Evolutionary conservation across 1,140 invertebrate species (phyloP), one percentile per base, ranked within the genome.

Genomic region (Colletes gigas): DNA sequence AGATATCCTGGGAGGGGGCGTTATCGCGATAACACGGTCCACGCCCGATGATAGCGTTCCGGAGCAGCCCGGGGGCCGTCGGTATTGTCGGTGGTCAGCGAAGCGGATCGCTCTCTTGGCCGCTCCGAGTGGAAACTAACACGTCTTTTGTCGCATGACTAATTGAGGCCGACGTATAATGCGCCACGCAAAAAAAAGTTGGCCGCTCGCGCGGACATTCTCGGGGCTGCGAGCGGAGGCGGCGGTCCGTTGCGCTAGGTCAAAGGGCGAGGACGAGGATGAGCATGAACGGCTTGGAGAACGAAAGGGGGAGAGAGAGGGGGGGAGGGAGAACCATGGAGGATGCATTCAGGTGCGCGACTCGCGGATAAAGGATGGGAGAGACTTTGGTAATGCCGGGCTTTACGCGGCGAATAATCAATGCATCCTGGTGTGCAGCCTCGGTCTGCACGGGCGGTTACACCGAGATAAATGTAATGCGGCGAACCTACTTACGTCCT

Each of bases 121-220:
- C 44, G 50, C 57, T 52, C 44, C 52, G 68, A 72, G 73, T 63
- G 59, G 75, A 82, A 82, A 82, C 82, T 73, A 83, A 83, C 81
- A 30, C 87, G 81, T 85, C 87, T 88, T 88, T 88, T 88, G 86
- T 88, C 87, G 86, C 86, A 81, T 88, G 86, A 88, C 87, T 88
- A 88, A 88, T 88, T 81, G 81, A 76, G 57, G 71, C 15, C 78
- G 83, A 88, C 88, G 76, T 85, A 85, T 85, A 88, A 88, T 77
- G 57, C 30, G 59, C 54, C 59, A 47, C 19, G 80, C 59, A 81
- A 83, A 30, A 83, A 30, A 88, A 85, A 83, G 44, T 60, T 30
- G 73, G n/a, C 41, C 50, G 19, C 14, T 60, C 75, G 47, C 30
- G 50, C 47, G 76, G 41, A 30, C 70, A 74, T 76, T 66, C 57